Evolutionary conservation across 2,113 vertebrate species (phyloP).

Genomic region (Myanophis thanlyinensis): DNA sequence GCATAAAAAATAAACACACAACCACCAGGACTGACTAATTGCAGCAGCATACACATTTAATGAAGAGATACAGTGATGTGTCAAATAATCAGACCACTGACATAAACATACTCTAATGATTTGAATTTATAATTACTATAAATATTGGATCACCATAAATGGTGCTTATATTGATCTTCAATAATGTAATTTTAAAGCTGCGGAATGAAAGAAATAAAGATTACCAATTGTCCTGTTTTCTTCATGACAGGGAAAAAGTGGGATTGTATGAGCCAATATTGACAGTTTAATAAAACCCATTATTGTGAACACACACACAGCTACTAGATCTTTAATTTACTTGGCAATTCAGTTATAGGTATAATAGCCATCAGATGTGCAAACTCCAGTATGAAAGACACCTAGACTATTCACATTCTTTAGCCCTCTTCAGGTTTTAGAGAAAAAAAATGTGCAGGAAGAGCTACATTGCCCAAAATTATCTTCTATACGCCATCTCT

Average conservation of each 20-base stretch:
- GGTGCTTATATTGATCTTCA: background rate
- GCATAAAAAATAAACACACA: background rate
- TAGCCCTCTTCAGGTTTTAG: background rate
- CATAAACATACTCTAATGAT: background rate
- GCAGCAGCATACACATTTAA: background rate
- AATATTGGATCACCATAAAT: background rate
- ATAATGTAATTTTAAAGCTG: conserved; percentile 4
- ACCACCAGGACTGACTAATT: background rate
- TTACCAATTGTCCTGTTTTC: background rate
- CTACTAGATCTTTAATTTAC: background rate
- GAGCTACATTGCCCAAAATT: background rate
- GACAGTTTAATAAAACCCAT: background rate
- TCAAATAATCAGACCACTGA: background rate
- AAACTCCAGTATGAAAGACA: background rate
- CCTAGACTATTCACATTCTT: background rate
- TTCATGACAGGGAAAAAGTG: background rate
- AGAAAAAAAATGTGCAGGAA: background rate
- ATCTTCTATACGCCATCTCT: background rate
- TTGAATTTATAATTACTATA: background rate
- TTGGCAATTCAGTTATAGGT: background rate
- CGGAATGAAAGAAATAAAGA: background rate
- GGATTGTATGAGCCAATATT: background rate
- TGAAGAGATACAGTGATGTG: background rate
- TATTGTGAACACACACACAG: background rate
- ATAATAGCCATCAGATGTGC: background rate